These are phyloP conservation scores for Scrobipalpa atriplicella DNA, from an alignment of 2,888 invertebrate species.

Conservation along the genomic window DNA sequence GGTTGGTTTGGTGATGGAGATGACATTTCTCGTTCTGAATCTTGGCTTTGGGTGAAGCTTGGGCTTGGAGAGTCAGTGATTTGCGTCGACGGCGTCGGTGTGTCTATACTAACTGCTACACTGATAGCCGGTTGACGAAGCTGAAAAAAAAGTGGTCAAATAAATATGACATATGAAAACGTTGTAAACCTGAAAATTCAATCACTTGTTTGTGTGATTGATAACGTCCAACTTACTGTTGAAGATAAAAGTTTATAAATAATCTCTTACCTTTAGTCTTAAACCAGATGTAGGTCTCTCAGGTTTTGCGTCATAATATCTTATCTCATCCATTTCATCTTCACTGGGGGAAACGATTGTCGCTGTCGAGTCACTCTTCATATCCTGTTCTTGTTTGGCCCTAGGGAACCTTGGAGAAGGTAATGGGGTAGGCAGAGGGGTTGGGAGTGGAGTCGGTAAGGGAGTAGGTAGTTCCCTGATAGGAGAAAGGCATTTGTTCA, in stretches of 20 bases:
- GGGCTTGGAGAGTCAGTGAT: conserved; percentile 76
- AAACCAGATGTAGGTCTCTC: conserved; percentile 64
- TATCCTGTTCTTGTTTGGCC: conserved; percentile 61
- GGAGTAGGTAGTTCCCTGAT: conserved; percentile 88
- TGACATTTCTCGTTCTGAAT: conserved; percentile 72
- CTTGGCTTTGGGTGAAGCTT: conserved; percentile 73
- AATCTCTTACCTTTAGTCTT: conserved; percentile 63
- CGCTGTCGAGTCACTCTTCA: conserved; percentile 56
- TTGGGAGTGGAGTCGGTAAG: conserved; percentile 84
- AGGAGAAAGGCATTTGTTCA: conserved; percentile 90
- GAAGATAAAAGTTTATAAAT: too few relatives aligned
- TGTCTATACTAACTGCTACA: conserved; percentile 67
- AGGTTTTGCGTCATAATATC: conserved; percentile 51
- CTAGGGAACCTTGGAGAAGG: conserved; percentile 75
- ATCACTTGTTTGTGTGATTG: too few relatives aligned
- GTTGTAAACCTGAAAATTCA: too few relatives aligned
- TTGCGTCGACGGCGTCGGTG: conserved; percentile 74
- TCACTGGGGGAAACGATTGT: conserved; percentile 69
- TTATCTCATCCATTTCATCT: conserved; percentile 73
- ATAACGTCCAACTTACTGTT: too few relatives aligned
- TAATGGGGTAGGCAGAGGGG: conserved; percentile 86
- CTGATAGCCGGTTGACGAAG: conserved; percentile 77
- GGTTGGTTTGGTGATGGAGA: conserved; percentile 75
- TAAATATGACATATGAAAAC: background rate
- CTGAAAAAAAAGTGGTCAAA: conserved; percentile 76